A percentile compares a stretch with the other conserved stretches of the same genome.
Conservation (phyloP, 2,888 invertebrate genomes). For the Sclerodermus sp. region DNA sequence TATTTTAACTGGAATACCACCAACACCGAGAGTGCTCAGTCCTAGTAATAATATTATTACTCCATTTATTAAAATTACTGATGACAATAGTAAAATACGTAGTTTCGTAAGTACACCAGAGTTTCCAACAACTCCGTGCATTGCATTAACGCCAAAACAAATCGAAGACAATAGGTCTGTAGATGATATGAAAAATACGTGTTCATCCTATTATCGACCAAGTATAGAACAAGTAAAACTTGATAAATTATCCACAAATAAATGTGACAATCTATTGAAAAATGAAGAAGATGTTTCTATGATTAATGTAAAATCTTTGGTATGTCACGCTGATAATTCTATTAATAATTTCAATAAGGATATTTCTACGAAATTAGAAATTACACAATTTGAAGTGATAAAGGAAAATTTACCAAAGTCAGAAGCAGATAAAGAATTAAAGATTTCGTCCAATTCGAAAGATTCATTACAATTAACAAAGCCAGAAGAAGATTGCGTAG, state of each 20-base stretch:
- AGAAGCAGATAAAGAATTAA: constrained; percentile 42
- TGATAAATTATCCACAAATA: not conserved
- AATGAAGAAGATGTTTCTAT: not conserved
- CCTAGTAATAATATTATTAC: constrained; percentile 38
- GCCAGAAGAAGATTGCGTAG: too few relatives aligned
- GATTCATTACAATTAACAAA: constrained; percentile 12
- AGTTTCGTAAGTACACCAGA: constrained; percentile 49
- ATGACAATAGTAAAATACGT: constrained; percentile 40
- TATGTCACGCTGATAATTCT: constrained; percentile 3
- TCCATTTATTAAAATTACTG: constrained; percentile 32
- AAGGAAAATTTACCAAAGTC: constrained; percentile 47
- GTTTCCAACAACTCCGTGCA: constrained; percentile 49
- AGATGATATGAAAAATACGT: constrained; percentile 23
- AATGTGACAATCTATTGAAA: not conserved
- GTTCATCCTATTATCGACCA: constrained; percentile 46
- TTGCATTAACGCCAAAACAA: constrained; percentile 45
- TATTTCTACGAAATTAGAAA: constrained; percentile 32
- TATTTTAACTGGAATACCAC: constrained; percentile 37
- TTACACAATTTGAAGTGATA: constrained; percentile 50
- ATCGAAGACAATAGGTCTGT: constrained; percentile 22
- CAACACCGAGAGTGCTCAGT: constrained; percentile 47
- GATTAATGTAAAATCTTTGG: not conserved
- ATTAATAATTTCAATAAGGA: not conserved
- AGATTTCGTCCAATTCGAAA: constrained; percentile 33
- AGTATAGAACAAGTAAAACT: constrained; percentile 18